phyloP scores from a whole-genome alignment of 2,888 invertebrate species.

The Myopa tessellatipennis region DNA sequence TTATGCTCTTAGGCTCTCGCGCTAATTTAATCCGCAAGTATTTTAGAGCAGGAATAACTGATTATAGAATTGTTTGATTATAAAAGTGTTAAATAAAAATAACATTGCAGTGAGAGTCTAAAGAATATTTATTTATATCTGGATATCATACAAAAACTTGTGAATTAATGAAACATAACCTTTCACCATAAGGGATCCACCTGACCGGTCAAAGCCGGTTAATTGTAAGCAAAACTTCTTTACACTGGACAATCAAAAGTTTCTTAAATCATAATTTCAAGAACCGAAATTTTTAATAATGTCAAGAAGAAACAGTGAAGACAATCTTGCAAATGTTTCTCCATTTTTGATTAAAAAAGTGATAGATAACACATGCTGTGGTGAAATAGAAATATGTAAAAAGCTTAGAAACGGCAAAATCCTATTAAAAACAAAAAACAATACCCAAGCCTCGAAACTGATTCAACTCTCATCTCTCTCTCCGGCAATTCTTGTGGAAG shows the following conservation, averaged over 20 bases:
- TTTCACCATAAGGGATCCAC: too few species aligned
- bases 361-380: background rate
- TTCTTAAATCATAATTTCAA: background rate
- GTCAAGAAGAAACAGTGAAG: conserved; percentile 6
- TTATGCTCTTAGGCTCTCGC: too few species aligned
- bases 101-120: too few species aligned
- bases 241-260: background rate
- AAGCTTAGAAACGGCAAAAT: background rate
- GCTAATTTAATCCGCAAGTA: too few species aligned
- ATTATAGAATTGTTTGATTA: too few species aligned
- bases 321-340: conserved; percentile 7
- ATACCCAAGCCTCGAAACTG: conserved; percentile 11
- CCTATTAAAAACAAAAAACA: conserved; percentile 18
- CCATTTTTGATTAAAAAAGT: conserved; percentile 26
- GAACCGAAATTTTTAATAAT: conserved; percentile 3
- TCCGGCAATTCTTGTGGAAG: background rate
- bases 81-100: too few species aligned
- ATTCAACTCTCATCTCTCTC: background rate
- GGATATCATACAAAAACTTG: too few species aligned
- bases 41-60: too few species aligned
- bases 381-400: conserved; percentile 17
- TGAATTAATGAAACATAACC: too few species aligned
- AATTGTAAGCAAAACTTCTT: too few species aligned
- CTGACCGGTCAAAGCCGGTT: too few species aligned
- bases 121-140: too few species aligned